Evolutionary conservation across 2,888 invertebrate genomes (phyloP), one percentile per base, ranked within the genome.

Genomic region (Cepaea hortensis): DNA sequence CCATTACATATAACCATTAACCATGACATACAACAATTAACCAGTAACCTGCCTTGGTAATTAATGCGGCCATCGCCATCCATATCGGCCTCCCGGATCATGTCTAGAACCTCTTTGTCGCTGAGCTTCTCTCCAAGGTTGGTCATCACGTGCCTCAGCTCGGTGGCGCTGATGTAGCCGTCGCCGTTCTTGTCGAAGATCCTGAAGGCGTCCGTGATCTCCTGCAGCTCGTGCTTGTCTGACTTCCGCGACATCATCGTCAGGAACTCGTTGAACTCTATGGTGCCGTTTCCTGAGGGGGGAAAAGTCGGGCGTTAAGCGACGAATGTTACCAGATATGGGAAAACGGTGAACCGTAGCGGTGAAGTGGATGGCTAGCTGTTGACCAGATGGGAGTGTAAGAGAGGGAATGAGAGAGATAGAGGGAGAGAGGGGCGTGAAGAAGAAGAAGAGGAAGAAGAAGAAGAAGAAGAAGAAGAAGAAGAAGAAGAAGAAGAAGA

Each of bases 211-310:
- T 87, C 88, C n/a, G 87, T 83, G 84, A 89, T 88, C 83, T 88
- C 88, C 55, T 84, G 86, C 80, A 86, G 68, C 84, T 89, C 89
- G 50, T 87, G 81, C 46, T 87, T 83, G 75, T 88, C 87, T 46
- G 95, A 99, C 98, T 96, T 99, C 99, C 95, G 97, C 94, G 99
- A 99, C 99, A 99, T 99, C 99, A 99, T 99, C 95, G 99, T 98
- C 94, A 99, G 96, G 96, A 99, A 99, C 96, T 99, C 99, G 94
- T 99, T 98, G 96, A 99, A 99, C 96, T 99, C 99, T 96, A 99
- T 99, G 95, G 99, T 99, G 94, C 99, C 99, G 95, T 99, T 99
- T 94, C 99, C 98, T 99, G 88, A 3, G 61, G 11, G 48, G 11
- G n/a, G 3, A 75, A n/a, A n/a, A n/a, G n/a, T n/a, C n/a, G n/a